Conservation (phyloP, 2,888 invertebrate genomes). For the Nysson spinosus region DNA sequence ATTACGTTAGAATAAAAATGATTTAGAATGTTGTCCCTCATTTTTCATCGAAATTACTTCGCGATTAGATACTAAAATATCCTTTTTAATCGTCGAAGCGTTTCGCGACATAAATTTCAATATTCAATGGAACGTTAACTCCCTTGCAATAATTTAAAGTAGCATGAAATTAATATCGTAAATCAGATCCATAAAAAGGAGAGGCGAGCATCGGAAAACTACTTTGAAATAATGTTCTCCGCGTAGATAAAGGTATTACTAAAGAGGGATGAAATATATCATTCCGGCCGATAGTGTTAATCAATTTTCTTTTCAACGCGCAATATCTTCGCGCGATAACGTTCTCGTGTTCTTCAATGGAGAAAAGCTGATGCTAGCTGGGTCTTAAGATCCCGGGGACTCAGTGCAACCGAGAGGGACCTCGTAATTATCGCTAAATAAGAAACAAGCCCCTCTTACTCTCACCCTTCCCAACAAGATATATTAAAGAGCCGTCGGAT, state of each 20-base stretch:
- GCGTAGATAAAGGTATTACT: slow-evolving; percentile 10
- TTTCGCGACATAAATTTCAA: too few species aligned
- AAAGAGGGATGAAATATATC: slow-evolving; percentile 34
- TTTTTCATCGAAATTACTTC: too few species aligned
- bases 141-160: too few species aligned
- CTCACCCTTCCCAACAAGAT: slow-evolving; percentile 33
- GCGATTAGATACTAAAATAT: too few species aligned
- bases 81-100: too few species aligned
- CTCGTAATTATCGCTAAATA: slow-evolving; percentile 68
- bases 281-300: slow-evolving; percentile 35
- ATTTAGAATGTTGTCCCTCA: too few species aligned
- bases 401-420: slow-evolving; percentile 27
- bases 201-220: too few species aligned
- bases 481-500: slow-evolving; percentile 35
- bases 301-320: slow-evolving; percentile 51
- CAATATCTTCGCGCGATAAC: slow-evolving; percentile 41
- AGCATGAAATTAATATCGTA: not conserved
- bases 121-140: too few species aligned
- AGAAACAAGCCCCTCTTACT: slow-evolving; percentile 43
- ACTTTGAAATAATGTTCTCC: not conserved
- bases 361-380: slow-evolving; percentile 25
- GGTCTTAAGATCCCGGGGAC: slow-evolving; percentile 31
- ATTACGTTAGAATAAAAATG: too few species aligned
- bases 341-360: slow-evolving; percentile 31
- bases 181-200: too few species aligned